These are phyloP conservation scores for Enteromius viviparus DNA, from an alignment of 2,797 vertebrate genomes.

Conservation along the genomic window DNA sequence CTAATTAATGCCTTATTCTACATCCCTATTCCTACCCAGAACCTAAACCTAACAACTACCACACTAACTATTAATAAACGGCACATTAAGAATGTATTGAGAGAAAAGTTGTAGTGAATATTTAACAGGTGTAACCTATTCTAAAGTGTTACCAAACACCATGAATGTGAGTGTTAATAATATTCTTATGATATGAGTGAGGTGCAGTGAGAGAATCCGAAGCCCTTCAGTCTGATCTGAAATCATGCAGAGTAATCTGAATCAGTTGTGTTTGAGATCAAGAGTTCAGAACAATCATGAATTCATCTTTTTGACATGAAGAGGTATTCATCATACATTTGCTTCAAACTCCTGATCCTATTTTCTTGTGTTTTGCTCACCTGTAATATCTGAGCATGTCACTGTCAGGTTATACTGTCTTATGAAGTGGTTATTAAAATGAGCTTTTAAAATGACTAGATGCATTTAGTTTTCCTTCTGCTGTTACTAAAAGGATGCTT, in stretches of 20 bases:
- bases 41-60: no score
- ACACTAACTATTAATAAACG: no score
- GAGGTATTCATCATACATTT: not conserved
- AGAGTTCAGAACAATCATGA: not conserved
- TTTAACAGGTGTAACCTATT: no score
- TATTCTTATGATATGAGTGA: not conserved
- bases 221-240: not conserved
- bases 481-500: not conserved
- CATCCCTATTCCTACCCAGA: no score
- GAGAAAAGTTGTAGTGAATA: no score
- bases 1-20: no score
- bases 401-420: not conserved
- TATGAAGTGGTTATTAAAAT: not conserved
- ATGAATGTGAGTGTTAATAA: not conserved
- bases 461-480: no score
- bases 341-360: no score
- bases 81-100: no score
- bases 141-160: not conserved
- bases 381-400: not conserved
- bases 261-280: not conserved
- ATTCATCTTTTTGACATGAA: not conserved
- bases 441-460: no score
- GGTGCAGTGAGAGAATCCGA: no score
- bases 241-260: not conserved
- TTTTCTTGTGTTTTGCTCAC: not conserved